Base-by-base conservation (phyloP, 2,797 vertebrate species). In the Muscicapa comitata region DNA sequence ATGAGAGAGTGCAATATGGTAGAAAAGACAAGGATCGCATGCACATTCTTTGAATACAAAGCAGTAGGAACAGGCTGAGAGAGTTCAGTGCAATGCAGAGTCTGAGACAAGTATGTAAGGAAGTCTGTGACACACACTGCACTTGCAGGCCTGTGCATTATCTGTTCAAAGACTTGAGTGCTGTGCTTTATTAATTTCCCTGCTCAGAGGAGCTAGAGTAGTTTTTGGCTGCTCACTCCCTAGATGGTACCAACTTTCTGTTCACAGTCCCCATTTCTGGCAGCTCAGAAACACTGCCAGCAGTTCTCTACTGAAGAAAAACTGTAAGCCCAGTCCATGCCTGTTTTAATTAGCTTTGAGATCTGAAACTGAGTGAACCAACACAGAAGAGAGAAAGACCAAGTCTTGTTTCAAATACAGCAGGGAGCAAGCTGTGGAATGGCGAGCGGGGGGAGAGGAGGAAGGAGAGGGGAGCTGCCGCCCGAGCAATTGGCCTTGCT, bases 301-400 rank as follows among this genome's bases (percentile, higher is more conserved):
- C 78, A 97, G 86, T 57, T 97, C 85, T 58, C 93, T 92, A 65
- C 90, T 74, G 66, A 91, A 62, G 51, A 18, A 87, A 95, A 95
- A 90, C 93, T 17, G 17, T 47, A 93, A 97, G 94, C 75, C 71
- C 75, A 68, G 87, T 93, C 93, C 86, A 0, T 95, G 65, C 63
- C 95, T 66, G 80, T 97, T 97, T 97, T 97, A 97, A 97, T 98
- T 97, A 98, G 93, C 91, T 93, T 31, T 40, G 93, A 95, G 93
- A 86, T 95, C 90, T 97, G 94, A 96, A 94, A 93, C 81, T 0
- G 13, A 89, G 83, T 10, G 18, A 85, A 89, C 72, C 28, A 33
- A 90, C 88, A 94, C 31, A 91, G 90, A 95, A 89, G 93, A 94
- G 85, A 83, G 63, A 92, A 95, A 95, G 68, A 94, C 78, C 89